Conservation (phyloP, 1,140 invertebrate species). For the Zelostemma sp. region DNA sequence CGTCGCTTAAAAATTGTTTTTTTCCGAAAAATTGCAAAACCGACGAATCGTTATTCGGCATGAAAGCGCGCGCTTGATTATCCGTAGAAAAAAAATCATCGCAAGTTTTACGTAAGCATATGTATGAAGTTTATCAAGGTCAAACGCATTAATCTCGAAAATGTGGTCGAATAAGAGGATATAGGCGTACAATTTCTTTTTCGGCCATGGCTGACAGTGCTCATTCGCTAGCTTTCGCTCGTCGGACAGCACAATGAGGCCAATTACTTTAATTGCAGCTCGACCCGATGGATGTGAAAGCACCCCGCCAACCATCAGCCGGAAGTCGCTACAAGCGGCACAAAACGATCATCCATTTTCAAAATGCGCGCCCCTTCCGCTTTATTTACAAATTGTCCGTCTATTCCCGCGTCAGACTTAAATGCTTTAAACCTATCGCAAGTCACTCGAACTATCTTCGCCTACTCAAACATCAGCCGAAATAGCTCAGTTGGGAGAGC, state of each 20-base stretch:
- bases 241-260: conserved; percentile 63
- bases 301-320: conserved; percentile 55
- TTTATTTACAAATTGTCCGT: conserved; percentile 36
- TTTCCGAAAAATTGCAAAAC: not conserved
- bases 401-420: too few relatives aligned
- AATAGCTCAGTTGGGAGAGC: conserved; percentile 72
- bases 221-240: conserved; percentile 58
- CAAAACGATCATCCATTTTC: conserved; percentile 58
- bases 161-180: conserved; percentile 35
- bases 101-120: not conserved
- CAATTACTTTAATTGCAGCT: conserved; percentile 66
- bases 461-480: conserved; percentile 55
- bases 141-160: conserved; percentile 1
- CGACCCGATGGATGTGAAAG: conserved; percentile 59
- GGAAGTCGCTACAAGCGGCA: conserved; percentile 60
- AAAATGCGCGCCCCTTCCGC: conserved; percentile 50
- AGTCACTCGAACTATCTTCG: too few relatives aligned
- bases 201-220: conserved; percentile 38
- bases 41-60: not conserved
- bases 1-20: too few relatives aligned
- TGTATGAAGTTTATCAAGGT: not conserved
- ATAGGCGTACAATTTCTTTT: conserved; percentile 32
- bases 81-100: not conserved
- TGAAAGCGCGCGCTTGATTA: too few relatives aligned
- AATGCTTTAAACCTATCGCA: too few relatives aligned